Evolutionary conservation across 2,113 vertebrate genomes (phyloP).

Genomic region (Microtus pennsylvanicus): DNA sequence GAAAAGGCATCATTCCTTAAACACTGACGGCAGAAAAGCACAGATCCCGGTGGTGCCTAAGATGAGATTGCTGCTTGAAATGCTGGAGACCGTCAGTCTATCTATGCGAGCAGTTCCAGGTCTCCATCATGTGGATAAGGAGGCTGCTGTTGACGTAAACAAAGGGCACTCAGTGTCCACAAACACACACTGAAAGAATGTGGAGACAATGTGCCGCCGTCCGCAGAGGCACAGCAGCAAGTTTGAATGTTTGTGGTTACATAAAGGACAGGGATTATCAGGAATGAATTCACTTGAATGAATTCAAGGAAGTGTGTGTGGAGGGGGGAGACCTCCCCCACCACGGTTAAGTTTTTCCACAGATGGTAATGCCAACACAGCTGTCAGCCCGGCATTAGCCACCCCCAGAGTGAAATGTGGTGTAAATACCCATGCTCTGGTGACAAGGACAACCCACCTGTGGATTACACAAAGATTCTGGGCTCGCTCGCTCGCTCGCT

Average conservation of each 20-base stretch:
- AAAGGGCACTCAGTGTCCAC: slow-evolving; percentile 35
- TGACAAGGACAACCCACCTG: background rate
- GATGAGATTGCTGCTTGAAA: slow-evolving; percentile 51
- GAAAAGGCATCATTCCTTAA: slow-evolving; percentile 48
- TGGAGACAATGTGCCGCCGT: slow-evolving; percentile 14
- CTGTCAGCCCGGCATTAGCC: background rate
- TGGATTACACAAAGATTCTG: background rate
- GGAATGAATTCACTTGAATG: slow-evolving; percentile 49
- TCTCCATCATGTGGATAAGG: background rate
- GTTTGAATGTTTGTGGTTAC: slow-evolving; percentile 2
- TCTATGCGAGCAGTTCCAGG: slow-evolving; percentile 21
- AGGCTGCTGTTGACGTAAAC: slow-evolving; percentile 66
- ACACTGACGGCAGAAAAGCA: background rate
- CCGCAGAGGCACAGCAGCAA: background rate
- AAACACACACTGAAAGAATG: slow-evolving; percentile 45
- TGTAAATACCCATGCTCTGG: background rate
- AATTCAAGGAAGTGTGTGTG: slow-evolving; percentile 73
- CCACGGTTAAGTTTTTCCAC: background rate
- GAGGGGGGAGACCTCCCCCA: too few species aligned
- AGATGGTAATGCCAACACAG: background rate
- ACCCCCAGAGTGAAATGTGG: background rate
- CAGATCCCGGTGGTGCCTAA: slow-evolving; percentile 13
- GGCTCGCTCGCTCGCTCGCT: rapidly evolving
- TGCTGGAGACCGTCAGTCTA: background rate
- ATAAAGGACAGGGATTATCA: slow-evolving; percentile 67